Evolutionary conservation across 1,140 invertebrate genomes (phyloP).

Genomic region (Neomicropteryx cornuta): DNA sequence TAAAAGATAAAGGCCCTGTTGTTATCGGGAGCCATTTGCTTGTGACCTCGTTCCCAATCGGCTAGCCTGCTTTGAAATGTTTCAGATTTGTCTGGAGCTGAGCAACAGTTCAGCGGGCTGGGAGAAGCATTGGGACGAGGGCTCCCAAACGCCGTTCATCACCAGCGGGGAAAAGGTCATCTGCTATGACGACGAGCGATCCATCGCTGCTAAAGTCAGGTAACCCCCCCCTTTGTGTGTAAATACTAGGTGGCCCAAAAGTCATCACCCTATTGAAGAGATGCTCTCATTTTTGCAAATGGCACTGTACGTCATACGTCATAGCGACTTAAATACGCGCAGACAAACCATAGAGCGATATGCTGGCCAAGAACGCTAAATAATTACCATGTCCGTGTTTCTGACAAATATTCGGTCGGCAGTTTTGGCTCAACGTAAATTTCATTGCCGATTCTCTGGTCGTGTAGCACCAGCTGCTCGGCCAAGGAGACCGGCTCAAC

Average conservation of each 20-base stretch:
- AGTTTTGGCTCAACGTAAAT: no score
- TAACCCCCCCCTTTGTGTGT: conserved; percentile 7
- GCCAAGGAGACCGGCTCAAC: no score
- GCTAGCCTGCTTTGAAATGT: no score
- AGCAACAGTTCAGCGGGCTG: conserved; percentile 26
- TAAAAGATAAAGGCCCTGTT: no score
- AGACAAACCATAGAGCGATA: background rate
- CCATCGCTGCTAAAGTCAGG: conserved; percentile 43
- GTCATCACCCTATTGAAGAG: background rate
- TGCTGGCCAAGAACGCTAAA: background rate
- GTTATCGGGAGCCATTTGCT: no score
- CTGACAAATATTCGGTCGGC: no score
- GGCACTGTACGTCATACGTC: background rate
- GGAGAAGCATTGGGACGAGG: conserved; percentile 41
- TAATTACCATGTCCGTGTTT: no score
- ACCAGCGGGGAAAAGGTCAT: conserved; percentile 38
- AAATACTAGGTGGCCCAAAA: background rate
- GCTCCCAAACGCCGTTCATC: conserved; percentile 40
- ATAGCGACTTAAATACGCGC: background rate
- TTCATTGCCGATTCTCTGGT: no score
- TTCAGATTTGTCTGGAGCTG: conserved; percentile 43
- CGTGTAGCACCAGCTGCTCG: no score
- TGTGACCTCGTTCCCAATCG: no score
- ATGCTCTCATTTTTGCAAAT: background rate
- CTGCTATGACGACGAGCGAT: conserved; percentile 43